Conservation (phyloP, 2,888 invertebrate species). For the Belgica antarctica region DNA sequence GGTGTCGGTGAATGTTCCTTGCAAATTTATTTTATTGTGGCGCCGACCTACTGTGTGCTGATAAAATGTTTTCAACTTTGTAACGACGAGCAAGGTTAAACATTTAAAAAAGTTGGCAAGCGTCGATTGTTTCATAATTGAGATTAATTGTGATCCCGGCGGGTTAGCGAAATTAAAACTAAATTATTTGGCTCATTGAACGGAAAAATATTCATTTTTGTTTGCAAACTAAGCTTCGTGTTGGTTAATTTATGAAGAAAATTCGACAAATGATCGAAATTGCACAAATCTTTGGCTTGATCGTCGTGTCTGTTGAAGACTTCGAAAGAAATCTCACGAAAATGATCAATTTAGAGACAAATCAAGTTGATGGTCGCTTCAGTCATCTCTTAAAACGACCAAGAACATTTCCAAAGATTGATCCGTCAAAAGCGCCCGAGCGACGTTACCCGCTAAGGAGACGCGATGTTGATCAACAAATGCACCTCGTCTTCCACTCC, state of each 20-base stretch:
- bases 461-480: constrained; percentile 48
- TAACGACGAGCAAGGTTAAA: not conserved
- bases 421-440: constrained; percentile 23
- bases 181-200: not conserved
- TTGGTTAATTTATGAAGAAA: too few relatives aligned
- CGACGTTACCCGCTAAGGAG: constrained; percentile 30
- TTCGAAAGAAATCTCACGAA: too few relatives aligned
- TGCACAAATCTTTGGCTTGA: too few relatives aligned
- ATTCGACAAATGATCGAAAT: too few relatives aligned
- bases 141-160: not conserved
- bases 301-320: too few relatives aligned
- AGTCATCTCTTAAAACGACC: not conserved
- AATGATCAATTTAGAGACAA: too few relatives aligned
- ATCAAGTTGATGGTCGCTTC: too few relatives aligned
- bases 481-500: constrained; percentile 81
- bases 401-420: constrained; percentile 32
- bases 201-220: not conserved
- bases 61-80: not conserved
- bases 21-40: too few relatives aligned
- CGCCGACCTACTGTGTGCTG: too few relatives aligned
- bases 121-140: not conserved
- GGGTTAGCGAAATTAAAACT: not conserved
- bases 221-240: too few relatives aligned
- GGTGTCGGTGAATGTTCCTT: too few relatives aligned
- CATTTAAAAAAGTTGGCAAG: not conserved